Evolutionary conservation across 2,113 vertebrate species (phyloP).

Genomic region (Oncorhynchus kisutch): DNA sequence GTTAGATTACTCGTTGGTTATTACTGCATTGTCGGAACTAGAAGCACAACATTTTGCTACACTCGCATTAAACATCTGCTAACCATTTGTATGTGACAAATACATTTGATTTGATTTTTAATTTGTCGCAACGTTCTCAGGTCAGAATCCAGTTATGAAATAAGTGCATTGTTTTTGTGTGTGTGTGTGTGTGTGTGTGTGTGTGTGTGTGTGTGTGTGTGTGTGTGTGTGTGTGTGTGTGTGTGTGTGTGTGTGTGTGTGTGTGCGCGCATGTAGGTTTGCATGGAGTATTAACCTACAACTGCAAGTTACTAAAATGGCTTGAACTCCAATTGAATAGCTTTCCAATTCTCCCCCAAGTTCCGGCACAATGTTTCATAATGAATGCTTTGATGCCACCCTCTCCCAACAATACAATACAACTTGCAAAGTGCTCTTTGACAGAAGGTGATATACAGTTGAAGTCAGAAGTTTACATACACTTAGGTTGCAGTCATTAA

Average conservation of each 20-base stretch:
- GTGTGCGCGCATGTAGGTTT: background rate
- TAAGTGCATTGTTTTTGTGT: background rate
- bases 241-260: background rate
- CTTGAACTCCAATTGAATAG: no score
- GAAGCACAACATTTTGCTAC: no score
- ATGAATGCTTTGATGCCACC: background rate
- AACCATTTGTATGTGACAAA: no score
- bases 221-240: constrained; percentile 4
- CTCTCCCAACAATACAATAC: background rate
- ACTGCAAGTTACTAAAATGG: no score
- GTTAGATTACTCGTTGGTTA: no score
- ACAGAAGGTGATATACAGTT: background rate
- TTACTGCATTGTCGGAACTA: no score
- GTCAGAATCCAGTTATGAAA: background rate
- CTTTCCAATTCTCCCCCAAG: background rate
- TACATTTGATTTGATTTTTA: no score
- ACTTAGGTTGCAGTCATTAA: no score
- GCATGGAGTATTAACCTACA: background rate
- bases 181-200: background rate
- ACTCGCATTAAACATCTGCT: no score
- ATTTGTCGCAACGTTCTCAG: background rate
- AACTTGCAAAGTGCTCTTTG: background rate
- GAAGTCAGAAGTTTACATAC: no score
- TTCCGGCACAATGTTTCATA: background rate
- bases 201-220: background rate